Evolutionary conservation across 2,797 vertebrate genomes (phyloP), one percentile per base, ranked within the genome.

Genomic region (Trematomus bernacchii): DNA sequence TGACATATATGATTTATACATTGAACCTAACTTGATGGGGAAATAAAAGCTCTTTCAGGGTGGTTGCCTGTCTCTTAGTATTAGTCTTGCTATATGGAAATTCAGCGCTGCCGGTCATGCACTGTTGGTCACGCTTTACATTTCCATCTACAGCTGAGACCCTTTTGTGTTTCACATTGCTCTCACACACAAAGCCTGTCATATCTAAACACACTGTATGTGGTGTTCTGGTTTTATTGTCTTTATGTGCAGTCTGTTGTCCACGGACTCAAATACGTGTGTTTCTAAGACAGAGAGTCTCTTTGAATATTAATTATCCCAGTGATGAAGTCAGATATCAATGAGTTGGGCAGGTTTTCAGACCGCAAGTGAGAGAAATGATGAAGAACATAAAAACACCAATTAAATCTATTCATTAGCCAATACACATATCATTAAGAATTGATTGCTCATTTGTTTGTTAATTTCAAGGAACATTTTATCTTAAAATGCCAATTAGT

Each of bases 51-150:
- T 63, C 48, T 57, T 43, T 58, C 71, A 50, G 16, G 58, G 59
- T 14, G 23, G 60, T n/a, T 43, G 78, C 23, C 46, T 66, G 46
- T 73, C 55, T 73, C 43, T 52, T 19, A 69, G 50, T 48, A 65
- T 83, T 83, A 59, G 66, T 72, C n/a, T 50, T 54, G 69, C 59
- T 43, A 33, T 79, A 55, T 77, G 74, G 81, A 82, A 74, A 78
- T 80, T 9, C 43, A 55, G 58, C 51, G 4, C 12, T 6, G 23
- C 37, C 52, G 67, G 76, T 82, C 74, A 71, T 47, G 79, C 71
- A 42, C 62, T 40, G 57, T n/a, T 73, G 61, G n/a, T 75, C 61
- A 70, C 53, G 33, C 63, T 62, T 54, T 62, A 72, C 76, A 74
- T 64, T 69, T 66, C 51, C 61, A 71, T 51, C 54, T 61, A 15